Percentiles rank a stretch among this genome's conserved stretches.
phyloP scores from a whole-genome alignment of 2,888 invertebrate genomes.

The Stenichneumon culpator region DNA sequence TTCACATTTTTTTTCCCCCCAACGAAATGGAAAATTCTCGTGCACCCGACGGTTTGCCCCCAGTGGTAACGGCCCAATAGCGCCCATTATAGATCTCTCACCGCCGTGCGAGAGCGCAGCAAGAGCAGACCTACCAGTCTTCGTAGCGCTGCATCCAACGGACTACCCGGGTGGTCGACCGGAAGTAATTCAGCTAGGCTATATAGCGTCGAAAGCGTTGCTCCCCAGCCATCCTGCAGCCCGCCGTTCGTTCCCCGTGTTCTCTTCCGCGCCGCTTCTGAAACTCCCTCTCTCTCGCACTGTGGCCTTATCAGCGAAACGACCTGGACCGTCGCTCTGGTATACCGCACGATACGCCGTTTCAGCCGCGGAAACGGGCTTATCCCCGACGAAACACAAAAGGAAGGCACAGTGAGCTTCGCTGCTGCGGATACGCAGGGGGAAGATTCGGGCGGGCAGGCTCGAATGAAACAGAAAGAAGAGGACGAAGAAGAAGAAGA shows the following conservation, averaged over 20 bases:
- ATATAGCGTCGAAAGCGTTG: slow-evolving; percentile 73
- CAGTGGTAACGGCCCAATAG: slow-evolving; percentile 15
- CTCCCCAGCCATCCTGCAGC: slow-evolving; percentile 71
- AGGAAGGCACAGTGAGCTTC: slow-evolving; percentile 58
- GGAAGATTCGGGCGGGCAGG: not conserved
- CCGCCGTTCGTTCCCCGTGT: slow-evolving; percentile 39
- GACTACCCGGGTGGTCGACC: slow-evolving; percentile 73
- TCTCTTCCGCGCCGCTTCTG: slow-evolving; percentile 57
- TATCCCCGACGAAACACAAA: slow-evolving; percentile 65
- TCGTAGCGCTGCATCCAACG: slow-evolving; percentile 20
- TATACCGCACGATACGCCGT: slow-evolving; percentile 63
- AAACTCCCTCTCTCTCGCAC: slow-evolving; percentile 6
- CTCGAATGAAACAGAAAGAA: not conserved
- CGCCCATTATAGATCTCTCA: slow-evolving; percentile 23
- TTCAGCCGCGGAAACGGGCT: slow-evolving; percentile 68
- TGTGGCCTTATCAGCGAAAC: slow-evolving; percentile 60
- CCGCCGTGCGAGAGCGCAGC: slow-evolving; percentile 27
- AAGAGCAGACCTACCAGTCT: slow-evolving; percentile 37
- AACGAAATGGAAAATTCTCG: not conserved
- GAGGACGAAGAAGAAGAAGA: slow-evolving; percentile 34
- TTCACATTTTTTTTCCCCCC: not conserved
- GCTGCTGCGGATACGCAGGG: slow-evolving; percentile 24
- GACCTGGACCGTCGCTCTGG: slow-evolving; percentile 52
- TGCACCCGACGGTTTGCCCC: not conserved
- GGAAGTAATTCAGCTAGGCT: slow-evolving; percentile 75